Percentiles rank a stretch among this genome's conserved stretches.
Evolutionary conservation across 2,888 invertebrate genomes (phyloP).

Genomic region (Caenorhabditis drosophilae): DNA sequence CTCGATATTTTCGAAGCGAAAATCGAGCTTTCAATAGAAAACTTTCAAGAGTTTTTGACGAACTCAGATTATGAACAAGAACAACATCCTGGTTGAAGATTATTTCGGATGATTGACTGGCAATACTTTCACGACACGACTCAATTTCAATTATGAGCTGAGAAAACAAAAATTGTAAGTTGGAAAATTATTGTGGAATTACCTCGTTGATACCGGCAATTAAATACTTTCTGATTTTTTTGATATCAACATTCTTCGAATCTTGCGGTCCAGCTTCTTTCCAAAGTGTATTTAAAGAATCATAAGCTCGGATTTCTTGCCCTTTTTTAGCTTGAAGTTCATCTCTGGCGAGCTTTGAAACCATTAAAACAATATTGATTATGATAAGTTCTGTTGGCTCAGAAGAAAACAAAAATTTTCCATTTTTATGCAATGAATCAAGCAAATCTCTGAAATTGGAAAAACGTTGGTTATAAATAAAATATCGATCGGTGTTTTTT

Average conservation of each 20-base stretch:
- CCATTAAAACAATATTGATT: conserved; percentile 52
- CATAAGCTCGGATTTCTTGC: conserved; percentile 13
- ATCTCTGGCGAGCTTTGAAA: conserved; percentile 54
- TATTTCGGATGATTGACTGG: conserved; percentile 48
- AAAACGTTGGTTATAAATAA: background rate
- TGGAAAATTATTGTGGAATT: too few relatives aligned
- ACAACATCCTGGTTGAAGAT: conserved; percentile 51
- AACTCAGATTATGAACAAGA: conserved; percentile 44
- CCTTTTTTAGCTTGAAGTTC: conserved; percentile 43
- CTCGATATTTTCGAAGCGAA: conserved; percentile 17
- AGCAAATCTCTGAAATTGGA: conserved; percentile 13
- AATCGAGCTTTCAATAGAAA: conserved; percentile 28
- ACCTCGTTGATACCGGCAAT: conserved; percentile 46
- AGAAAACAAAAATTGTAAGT: conserved; percentile 6
- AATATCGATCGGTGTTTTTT: conserved; percentile 4
- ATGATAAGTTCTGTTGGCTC: conserved; percentile 50
- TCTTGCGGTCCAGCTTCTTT: conserved; percentile 26
- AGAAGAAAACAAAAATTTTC: conserved; percentile 31
- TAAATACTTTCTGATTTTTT: conserved; percentile 47
- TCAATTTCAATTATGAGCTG: conserved; percentile 53
- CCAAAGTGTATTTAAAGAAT: conserved; percentile 59
- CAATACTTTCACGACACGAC: conserved; percentile 46
- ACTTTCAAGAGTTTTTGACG: conserved; percentile 47
- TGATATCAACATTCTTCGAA: conserved; percentile 32
- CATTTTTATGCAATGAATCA: conserved; percentile 33